These are phyloP conservation scores for Trichoplax adhaerens DNA, from an alignment of 37 sponge, comb jelly and placozoan species.

Conservation along the genomic window DNA sequence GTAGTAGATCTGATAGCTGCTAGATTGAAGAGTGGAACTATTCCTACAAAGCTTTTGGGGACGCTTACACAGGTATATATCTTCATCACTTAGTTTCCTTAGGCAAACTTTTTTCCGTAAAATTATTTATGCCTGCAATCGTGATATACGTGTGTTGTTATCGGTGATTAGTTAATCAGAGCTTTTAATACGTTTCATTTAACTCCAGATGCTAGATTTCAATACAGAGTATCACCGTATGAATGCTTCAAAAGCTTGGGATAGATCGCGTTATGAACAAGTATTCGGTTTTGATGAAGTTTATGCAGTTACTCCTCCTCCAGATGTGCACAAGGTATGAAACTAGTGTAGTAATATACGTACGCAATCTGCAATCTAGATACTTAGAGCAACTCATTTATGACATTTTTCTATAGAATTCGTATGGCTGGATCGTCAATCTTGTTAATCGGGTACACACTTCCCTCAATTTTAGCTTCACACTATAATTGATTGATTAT, in stretches of 20 bases:
- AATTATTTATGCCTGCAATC: neutral
- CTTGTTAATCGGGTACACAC: constrained; percentile 48
- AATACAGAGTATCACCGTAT: constrained; percentile 44
- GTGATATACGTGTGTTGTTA: constrained; percentile 10
- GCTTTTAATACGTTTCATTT: neutral
- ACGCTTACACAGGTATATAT: constrained; percentile 36
- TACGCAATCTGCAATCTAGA: too few species aligned
- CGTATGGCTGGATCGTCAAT: constrained; percentile 69
- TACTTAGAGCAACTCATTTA: too few species aligned
- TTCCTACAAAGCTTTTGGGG: constrained; percentile 43
- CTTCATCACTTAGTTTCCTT: constrained; percentile 12
- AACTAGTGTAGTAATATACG: too few species aligned
- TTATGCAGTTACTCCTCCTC: constrained; percentile 32
- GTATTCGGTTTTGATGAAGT: constrained; percentile 12
- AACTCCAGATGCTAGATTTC: constrained; percentile 29
- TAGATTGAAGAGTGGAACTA: constrained; percentile 35
- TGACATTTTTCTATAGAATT: constrained; percentile 9
- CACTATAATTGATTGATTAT: too few species aligned
- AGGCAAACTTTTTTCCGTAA: neutral
- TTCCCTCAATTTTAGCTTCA: neutral
- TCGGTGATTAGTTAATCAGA: neutral
- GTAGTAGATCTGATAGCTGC: constrained; percentile 62
- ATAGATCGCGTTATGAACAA: constrained; percentile 2
- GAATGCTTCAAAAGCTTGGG: neutral
- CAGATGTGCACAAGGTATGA: constrained; percentile 31